Evolutionary conservation across 2,113 vertebrate species (phyloP), one percentile per base, ranked within the genome.

Genomic region (Callipepla californica): DNA sequence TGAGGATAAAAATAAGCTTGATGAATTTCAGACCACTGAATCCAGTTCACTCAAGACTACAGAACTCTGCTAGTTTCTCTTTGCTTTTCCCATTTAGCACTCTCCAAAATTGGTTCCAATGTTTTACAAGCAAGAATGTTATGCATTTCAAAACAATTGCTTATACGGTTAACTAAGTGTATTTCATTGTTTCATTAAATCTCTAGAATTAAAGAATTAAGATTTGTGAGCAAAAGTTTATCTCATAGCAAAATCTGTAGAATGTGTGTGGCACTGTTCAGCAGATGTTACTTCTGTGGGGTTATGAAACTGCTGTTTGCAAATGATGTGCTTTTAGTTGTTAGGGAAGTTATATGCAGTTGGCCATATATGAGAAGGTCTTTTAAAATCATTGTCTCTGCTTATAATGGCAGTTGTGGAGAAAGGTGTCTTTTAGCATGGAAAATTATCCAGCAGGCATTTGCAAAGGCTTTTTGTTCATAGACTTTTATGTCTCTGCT

Each of bases 1-100:
- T 38, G 75, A 72, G 63, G 63, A 38, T 50, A 80, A 67, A 89
- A 92, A 80, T 79, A 62, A 85, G 21, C 67, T 85, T 63, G 69
- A n/a, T 58, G 67, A 45, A 92, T 69, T 93, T 69, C 9, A 8
- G 62, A 74, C 70, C 85, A 72, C 58, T 62, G 89, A 90, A 14
- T 21, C 73, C 50, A 84, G 6, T 9, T 61, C 55, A 32, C 25
- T 51, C 59, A 85, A 62, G 70, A n/a, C 79, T 75, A 6, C 17
- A 69, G 40, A 19, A 32, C 22, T 90, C n/a, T 73, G 30, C 25
- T 68, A 7, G 8, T 57, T 65, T 90, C 19, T 73, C 26, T 77
- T 89, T 6, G 0, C 17, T 89, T 90, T 69, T 76, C 40, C 78
- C 20, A n/a, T 34, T 58, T 78, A 75, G 8, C 2, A 34, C 7